phyloP scores from a whole-genome alignment of 2,797 vertebrate species.

The Anisognathus igniventris region DNA sequence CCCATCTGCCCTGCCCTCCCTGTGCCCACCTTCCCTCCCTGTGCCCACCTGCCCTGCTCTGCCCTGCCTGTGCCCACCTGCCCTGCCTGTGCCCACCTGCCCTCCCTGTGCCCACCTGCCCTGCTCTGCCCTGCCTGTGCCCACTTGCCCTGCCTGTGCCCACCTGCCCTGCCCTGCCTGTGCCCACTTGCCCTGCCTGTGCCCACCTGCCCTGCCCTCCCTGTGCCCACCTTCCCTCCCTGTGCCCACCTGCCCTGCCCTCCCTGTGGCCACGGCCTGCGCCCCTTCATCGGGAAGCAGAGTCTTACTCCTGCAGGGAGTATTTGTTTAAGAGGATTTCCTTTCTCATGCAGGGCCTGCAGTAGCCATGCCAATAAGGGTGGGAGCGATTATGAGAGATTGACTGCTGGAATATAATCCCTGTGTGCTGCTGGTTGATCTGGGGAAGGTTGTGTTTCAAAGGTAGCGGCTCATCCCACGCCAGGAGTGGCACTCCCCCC shows the following conservation, averaged over 20 bases:
- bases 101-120: not conserved
- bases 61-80: not conserved
- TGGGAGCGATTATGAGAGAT: slow-evolving; percentile 21
- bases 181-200: not conserved
- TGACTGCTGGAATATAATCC: slow-evolving; percentile 40
- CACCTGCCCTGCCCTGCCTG: not conserved
- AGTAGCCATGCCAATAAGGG: slow-evolving; percentile 10
- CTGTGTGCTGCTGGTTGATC: not conserved
- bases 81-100: not conserved
- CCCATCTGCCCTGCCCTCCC: too few species aligned
- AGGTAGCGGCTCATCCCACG: slow-evolving; percentile 46
- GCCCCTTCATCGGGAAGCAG: rapidly evolving
- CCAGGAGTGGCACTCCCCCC: not conserved
- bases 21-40: too few species aligned
- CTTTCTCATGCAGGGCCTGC: slow-evolving; percentile 5
- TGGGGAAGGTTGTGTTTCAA: slow-evolving; percentile 45
- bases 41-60: too few species aligned
- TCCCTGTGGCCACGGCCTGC: not conserved
- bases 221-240: not conserved
- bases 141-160: too few species aligned
- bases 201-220: not conserved
- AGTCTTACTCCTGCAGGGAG: not conserved
- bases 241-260: not conserved
- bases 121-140: not conserved
- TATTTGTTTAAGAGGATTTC: slow-evolving; percentile 45